phyloP scores from a whole-genome alignment of 2,888 invertebrate genomes.

The Myopa testacea region DNA sequence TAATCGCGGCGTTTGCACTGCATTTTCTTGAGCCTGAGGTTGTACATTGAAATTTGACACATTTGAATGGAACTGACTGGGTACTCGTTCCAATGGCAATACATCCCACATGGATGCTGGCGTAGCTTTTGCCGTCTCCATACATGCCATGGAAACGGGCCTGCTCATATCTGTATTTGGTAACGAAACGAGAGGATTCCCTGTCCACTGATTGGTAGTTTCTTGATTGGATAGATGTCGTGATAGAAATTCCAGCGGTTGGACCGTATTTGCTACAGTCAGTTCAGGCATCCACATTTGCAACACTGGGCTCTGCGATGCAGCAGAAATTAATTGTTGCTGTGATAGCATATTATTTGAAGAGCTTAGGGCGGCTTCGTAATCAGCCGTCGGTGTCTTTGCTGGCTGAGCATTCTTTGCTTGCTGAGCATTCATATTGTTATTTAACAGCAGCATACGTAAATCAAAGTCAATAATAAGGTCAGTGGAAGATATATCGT shows the following conservation, averaged over 20 bases:
- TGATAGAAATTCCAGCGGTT: slow-evolving; percentile 43
- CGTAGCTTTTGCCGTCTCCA: slow-evolving; percentile 42
- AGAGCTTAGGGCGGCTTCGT: slow-evolving; percentile 3
- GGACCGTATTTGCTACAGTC: slow-evolving; percentile 39
- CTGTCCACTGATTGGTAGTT: slow-evolving; percentile 44
- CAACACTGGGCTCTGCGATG: slow-evolving; percentile 53
- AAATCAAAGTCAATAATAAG: slow-evolving; percentile 61
- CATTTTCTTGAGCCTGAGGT: slow-evolving; percentile 10
- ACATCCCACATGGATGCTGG: slow-evolving; percentile 57
- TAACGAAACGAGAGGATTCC: slow-evolving; percentile 45
- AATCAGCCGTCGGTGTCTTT: slow-evolving; percentile 9
- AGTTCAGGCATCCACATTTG: slow-evolving; percentile 58
- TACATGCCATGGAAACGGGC: slow-evolving; percentile 19
- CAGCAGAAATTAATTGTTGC: slow-evolving; percentile 51
- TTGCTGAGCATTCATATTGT: slow-evolving; percentile 34
- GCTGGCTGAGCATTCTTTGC: background rate
- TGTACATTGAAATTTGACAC: slow-evolving; percentile 24
- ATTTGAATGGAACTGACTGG: slow-evolving; percentile 48
- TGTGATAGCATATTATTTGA: slow-evolving; percentile 56
- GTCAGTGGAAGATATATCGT: slow-evolving; percentile 51
- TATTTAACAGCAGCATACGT: slow-evolving; percentile 57
- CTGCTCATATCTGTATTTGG: slow-evolving; percentile 36
- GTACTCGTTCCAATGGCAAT: slow-evolving; percentile 52
- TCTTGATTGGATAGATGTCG: slow-evolving; percentile 34
- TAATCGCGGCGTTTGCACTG: slow-evolving; percentile 15